A percentile compares a stretch with the other conserved stretches of the same genome.
Evolutionary conservation across 2,888 invertebrate genomes (phyloP).

Genomic region (Pediacus dermestoides): DNA sequence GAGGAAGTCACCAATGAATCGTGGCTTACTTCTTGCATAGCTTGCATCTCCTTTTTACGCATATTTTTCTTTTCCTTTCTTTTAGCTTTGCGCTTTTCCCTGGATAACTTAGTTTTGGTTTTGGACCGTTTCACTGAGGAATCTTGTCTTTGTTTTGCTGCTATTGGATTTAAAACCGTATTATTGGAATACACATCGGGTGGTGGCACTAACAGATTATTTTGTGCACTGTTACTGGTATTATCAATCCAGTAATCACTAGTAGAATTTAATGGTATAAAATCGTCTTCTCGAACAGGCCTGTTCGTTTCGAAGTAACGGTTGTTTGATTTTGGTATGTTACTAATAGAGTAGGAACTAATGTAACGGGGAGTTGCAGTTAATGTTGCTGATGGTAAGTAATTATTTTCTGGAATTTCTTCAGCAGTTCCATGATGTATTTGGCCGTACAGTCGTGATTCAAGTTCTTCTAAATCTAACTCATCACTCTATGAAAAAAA

Average conservation of each 20-base stretch:
- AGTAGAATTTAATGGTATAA: too few relatives aligned
- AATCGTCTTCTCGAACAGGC: too few relatives aligned
- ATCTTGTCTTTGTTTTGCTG: too few relatives aligned
- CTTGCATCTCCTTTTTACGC: conserved; percentile 5
- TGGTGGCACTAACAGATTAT: background rate
- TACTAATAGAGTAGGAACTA: background rate
- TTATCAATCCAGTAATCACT: too few relatives aligned
- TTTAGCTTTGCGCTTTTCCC: too few relatives aligned
- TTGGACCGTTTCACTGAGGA: too few relatives aligned
- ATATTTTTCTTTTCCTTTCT: background rate
- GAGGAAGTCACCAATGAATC: too few relatives aligned
- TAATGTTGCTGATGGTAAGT: conserved; percentile 3
- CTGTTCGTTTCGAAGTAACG: conserved; percentile 3
- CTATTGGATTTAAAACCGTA: too few relatives aligned
- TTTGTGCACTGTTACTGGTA: too few relatives aligned
- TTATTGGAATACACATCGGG: too few relatives aligned
- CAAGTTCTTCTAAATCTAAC: conserved; percentile 41
- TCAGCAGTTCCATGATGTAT: conserved; percentile 35
- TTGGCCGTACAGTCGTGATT: conserved; percentile 43
- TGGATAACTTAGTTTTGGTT: too few relatives aligned
- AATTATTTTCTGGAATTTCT: conserved; percentile 9
- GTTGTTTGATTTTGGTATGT: background rate
- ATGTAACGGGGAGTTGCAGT: background rate
- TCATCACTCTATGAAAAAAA: conserved; percentile 21
- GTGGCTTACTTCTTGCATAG: too few relatives aligned